These are phyloP conservation scores for Botia kubotai DNA, from an alignment of 2,797 vertebrate genomes.

Conservation along the genomic window DNA sequence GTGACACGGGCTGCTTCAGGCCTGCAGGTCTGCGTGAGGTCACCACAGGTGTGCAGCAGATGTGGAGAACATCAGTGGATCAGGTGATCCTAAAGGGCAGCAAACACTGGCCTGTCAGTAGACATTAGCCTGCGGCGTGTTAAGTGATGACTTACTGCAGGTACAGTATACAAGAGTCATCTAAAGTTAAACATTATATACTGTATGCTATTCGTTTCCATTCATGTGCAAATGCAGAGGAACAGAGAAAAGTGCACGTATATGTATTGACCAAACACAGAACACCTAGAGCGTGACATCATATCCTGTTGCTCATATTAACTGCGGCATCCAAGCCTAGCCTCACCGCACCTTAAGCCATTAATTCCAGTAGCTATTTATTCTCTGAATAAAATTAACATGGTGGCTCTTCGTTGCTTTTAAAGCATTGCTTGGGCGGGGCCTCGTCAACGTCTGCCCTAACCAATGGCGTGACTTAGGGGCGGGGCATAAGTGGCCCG, in stretches of 20 bases:
- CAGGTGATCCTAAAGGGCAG: constrained; percentile 46
- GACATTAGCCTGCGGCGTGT: constrained; percentile 22
- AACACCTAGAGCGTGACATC: no score
- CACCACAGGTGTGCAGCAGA: constrained; percentile 27
- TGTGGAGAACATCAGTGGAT: constrained; percentile 42
- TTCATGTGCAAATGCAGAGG: no score
- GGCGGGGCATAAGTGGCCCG: no score
- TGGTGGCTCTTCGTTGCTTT: not conserved
- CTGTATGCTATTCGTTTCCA: no score
- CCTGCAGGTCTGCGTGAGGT: constrained; percentile 5
- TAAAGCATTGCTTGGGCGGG: not conserved
- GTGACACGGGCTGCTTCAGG: constrained; percentile 2
- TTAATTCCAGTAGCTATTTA: no score
- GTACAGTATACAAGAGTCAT: constrained; percentile 5
- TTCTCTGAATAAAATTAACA: not conserved
- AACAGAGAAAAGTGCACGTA: no score
- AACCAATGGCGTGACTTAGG: not conserved
- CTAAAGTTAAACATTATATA: not conserved
- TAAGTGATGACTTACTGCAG: constrained; percentile 28
- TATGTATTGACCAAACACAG: no score
- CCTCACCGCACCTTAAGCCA: no score
- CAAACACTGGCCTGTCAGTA: constrained; percentile 25
- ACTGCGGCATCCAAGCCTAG: no score
- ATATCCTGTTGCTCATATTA: no score
- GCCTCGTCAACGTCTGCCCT: not conserved